These are phyloP conservation scores for Amiota communis DNA, from an alignment of 2,888 invertebrate species.

Conservation along the genomic window DNA sequence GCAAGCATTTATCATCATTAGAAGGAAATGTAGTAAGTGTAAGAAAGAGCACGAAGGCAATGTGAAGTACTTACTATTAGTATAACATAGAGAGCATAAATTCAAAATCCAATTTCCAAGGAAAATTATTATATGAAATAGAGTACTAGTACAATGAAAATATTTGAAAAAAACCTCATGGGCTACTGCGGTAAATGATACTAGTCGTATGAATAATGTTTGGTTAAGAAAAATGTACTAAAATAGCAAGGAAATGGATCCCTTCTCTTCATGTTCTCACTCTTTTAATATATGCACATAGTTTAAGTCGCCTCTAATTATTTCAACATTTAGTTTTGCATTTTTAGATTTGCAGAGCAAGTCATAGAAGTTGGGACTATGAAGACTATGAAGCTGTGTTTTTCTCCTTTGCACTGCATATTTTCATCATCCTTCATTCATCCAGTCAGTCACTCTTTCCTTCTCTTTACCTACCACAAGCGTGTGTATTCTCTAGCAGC, in stretches of 20 bases:
- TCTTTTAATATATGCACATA: conserved; percentile 59
- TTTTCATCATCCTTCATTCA: neutral
- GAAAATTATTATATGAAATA: conserved; percentile 49
- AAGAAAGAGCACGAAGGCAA: too few relatives aligned
- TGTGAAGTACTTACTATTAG: too few relatives aligned
- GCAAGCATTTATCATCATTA: conserved; percentile 61
- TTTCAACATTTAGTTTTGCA: conserved; percentile 63
- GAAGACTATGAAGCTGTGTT: neutral
- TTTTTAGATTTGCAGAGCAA: conserved; percentile 36
- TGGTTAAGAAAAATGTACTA: neutral
- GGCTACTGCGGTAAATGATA: too few relatives aligned
- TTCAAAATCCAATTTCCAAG: neutral
- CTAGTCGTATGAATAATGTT: too few relatives aligned
- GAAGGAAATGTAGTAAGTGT: conserved; percentile 24
- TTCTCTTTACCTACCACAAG: conserved; percentile 31
- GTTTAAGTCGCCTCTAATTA: conserved; percentile 61
- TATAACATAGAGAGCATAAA: too few relatives aligned
- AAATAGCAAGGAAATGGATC: conserved; percentile 28
- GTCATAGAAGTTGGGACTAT: neutral
- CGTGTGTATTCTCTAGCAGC: neutral
- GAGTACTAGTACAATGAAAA: neutral
- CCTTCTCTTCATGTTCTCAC: conserved; percentile 34
- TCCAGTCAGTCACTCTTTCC: neutral
- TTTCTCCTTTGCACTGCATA: neutral
- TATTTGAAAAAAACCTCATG: too few relatives aligned